Conservation (phyloP, 1,140 invertebrate genomes). For the Mizuhopecten yessoensis region DNA sequence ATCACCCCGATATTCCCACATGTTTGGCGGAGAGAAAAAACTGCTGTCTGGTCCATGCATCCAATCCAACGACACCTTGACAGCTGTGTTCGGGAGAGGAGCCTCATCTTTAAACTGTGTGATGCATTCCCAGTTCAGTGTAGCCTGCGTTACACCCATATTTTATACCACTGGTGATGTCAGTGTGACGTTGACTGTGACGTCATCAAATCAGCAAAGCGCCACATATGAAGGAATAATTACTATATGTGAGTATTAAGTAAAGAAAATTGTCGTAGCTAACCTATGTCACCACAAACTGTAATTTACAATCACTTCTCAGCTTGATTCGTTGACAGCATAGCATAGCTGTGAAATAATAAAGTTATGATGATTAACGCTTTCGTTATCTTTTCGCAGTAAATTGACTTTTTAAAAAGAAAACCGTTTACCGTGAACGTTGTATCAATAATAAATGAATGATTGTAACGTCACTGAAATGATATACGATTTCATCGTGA, state of each 20-base stretch:
- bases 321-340: no score
- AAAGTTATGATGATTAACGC: no score
- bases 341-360: no score
- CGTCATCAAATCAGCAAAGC: neutral
- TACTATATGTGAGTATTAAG: neutral
- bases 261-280: no score
- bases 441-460: no score
- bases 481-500: no score
- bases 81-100: neutral
- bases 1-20: constrained; percentile 42
- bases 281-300: no score
- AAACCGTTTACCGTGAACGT: no score
- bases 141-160: constrained; percentile 46
- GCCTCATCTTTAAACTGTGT: neutral
- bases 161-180: constrained; percentile 44
- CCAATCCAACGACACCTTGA: neutral
- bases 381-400: no score
- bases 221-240: neutral
- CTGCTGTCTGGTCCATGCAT: constrained; percentile 50
- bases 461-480: no score
- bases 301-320: no score
- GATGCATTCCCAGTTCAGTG: neutral
- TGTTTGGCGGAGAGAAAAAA: constrained; percentile 50
- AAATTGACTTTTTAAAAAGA: no score
- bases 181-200: neutral